Evolutionary conservation across 1,140 invertebrate genomes (phyloP), one percentile per base, ranked within the genome.

Genomic region (Mya arenaria): DNA sequence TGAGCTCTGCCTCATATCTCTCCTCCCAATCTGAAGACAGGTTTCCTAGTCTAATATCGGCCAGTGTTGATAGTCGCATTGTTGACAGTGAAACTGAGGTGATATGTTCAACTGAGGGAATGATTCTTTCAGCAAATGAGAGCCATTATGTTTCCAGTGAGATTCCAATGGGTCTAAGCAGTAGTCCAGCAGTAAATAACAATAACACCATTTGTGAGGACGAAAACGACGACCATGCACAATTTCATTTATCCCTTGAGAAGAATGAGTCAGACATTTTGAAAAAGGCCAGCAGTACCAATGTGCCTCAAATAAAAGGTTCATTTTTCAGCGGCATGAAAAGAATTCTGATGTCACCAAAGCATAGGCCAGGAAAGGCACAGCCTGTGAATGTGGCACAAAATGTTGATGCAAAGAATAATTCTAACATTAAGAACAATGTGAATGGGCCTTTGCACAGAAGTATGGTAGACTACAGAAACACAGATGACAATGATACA

Each of bases 241-340:
- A 89, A 56, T 91, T 91, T 71, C 71, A 87, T 75, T 62, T 91
- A 37, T 90, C 90, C 25, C 63, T 91, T 13, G 90, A 90, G 25
- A 66, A 81, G 36, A 75, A 44, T 39, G 75, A 52, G 25, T 52
- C 48, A 52, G 63, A 87, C 4, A 80, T 58, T 34, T 41, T 60
- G 25, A 66, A 48, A 25, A n/a, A n/a, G n/a, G n/a, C n/a, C n/a
- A 34, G 60, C 17, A 82, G 55, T 48, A 84, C 13, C 48, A 66
- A 62, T 73, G 13, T 86, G 48, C 79, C 79, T 13, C 69, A 82
- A 52, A 82, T 82, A 23, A 82, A 82, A 44, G 79, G 79, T 4
- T 82, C 79, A 15, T 82, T 90, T 52, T 89, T 90, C 74, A 82
- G 85, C n/a, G 89, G 84, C 58, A 88, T 90, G 81, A 88, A 87